A percentile compares a stretch with the other conserved stretches of the same genome.
phyloP scores from a whole-genome alignment of 2,888 invertebrate genomes.

The Ctenicera cuprea region DNA sequence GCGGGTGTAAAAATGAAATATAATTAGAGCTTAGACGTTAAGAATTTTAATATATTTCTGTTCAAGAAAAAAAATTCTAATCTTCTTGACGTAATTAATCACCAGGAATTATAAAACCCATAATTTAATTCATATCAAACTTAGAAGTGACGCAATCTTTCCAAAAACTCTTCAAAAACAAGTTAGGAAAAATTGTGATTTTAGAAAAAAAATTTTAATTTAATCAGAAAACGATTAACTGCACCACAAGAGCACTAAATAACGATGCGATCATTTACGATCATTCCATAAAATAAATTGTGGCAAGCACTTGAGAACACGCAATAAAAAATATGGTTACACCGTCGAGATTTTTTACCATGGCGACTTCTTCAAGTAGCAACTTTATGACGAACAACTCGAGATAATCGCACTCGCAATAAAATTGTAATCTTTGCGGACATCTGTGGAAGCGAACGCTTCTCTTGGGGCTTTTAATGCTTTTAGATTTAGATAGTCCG shows the following conservation, averaged over 20 bases:
- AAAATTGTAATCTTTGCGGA: constrained; percentile 9
- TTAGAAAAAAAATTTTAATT: neutral
- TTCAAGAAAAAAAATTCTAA: neutral
- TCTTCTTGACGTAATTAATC: constrained; percentile 7
- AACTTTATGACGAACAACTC: constrained; percentile 18
- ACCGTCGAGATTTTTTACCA: neutral
- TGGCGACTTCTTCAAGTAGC: neutral
- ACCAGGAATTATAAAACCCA: constrained; percentile 6
- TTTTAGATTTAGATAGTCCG: constrained; percentile 14
- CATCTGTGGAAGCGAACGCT: neutral
- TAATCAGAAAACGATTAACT: neutral
- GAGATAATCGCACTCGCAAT: constrained; percentile 10
- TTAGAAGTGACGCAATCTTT: neutral
- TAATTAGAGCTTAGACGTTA: neutral
- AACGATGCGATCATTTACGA: constrained; percentile 1
- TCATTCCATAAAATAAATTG: constrained; percentile 15
- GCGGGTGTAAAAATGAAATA: constrained; percentile 12
- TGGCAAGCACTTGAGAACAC: neutral
- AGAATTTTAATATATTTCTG: constrained; percentile 1
- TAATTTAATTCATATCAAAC: constrained; percentile 11
- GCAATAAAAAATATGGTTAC: constrained; percentile 11
- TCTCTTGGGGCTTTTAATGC: neutral
- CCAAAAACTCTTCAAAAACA: neutral
- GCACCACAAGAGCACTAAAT: neutral
- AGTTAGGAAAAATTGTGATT: neutral